Conservation (phyloP, 2,888 invertebrate genomes). For the Nebria brevicollis region DNA sequence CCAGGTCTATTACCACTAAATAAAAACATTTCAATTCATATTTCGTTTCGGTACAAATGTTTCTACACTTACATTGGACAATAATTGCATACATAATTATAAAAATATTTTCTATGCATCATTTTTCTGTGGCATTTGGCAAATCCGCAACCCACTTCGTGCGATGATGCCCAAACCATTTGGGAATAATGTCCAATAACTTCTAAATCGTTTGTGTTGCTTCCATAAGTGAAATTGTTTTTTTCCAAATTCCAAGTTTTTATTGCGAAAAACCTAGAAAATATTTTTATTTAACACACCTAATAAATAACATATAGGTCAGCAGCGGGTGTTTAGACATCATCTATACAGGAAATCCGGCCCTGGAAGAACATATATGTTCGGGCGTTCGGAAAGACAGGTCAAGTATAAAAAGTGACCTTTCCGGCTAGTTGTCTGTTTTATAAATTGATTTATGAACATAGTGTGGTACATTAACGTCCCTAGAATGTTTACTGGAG, state of each 20-base stretch:
- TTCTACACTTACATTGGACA: slow-evolving; percentile 80
- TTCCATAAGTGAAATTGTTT: slow-evolving; percentile 77
- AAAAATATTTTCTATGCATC: slow-evolving; percentile 66
- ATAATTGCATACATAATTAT: slow-evolving; percentile 86
- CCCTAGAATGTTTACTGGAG: neutral
- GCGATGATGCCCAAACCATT: slow-evolving; percentile 83
- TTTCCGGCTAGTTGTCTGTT: slow-evolving; percentile 34
- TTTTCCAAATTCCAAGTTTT: slow-evolving; percentile 83
- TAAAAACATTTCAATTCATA: slow-evolving; percentile 46
- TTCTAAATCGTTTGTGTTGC: slow-evolving; percentile 68
- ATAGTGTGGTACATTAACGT: slow-evolving; percentile 20
- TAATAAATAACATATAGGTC: no score
- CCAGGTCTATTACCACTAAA: slow-evolving; percentile 76
- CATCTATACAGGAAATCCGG: no score
- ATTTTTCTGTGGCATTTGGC: slow-evolving; percentile 73
- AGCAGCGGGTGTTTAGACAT: no score
- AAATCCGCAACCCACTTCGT: slow-evolving; percentile 81
- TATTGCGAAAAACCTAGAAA: slow-evolving; percentile 79
- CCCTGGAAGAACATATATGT: no score
- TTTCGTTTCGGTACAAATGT: no score
- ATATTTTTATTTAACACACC: slow-evolving; percentile 9
- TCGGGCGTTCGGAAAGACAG: neutral
- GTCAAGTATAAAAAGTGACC: slow-evolving; percentile 23
- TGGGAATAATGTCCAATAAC: slow-evolving; percentile 84
- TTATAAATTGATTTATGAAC: slow-evolving; percentile 33